These are phyloP conservation scores for Opisthocomus hoazin DNA, from an alignment of 2,113 vertebrate genomes.

Conservation along the genomic window DNA sequence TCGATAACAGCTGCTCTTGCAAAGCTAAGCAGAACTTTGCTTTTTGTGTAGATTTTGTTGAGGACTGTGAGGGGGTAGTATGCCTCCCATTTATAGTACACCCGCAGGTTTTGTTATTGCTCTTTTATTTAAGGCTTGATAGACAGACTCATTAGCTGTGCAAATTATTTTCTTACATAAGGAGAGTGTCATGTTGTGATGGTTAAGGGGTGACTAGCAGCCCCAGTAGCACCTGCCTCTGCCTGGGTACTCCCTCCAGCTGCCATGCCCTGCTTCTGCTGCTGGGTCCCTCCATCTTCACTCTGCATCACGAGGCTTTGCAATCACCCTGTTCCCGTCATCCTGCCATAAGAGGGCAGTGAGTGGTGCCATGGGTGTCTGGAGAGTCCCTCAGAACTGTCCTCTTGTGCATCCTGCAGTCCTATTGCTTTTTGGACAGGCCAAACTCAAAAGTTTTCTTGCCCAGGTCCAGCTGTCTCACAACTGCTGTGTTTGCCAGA, in stretches of 20 bases:
- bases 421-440: background rate
- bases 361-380: background rate
- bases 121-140: slow-evolving; percentile 9
- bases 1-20: background rate
- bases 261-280: background rate
- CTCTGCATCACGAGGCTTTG: background rate
- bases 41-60: slow-evolving; percentile 2
- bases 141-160: slow-evolving; percentile 19
- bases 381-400: background rate
- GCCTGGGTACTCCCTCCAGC: background rate
- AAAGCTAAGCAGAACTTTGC: background rate
- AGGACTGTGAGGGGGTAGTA: background rate
- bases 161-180: slow-evolving; percentile 7
- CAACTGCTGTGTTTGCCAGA: accelerated
- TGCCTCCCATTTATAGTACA: background rate
- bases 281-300: background rate
- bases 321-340: background rate
- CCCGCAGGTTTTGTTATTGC: slow-evolving; percentile 19
- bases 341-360: background rate
- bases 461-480: background rate
- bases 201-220: background rate
- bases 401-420: background rate
- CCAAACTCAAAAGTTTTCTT: background rate
- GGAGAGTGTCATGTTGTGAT: background rate
- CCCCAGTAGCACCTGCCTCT: background rate